These are phyloP conservation scores for Pseudochirops corinnae DNA, from an alignment of 2,797 vertebrate species.

Conservation along the genomic window DNA sequence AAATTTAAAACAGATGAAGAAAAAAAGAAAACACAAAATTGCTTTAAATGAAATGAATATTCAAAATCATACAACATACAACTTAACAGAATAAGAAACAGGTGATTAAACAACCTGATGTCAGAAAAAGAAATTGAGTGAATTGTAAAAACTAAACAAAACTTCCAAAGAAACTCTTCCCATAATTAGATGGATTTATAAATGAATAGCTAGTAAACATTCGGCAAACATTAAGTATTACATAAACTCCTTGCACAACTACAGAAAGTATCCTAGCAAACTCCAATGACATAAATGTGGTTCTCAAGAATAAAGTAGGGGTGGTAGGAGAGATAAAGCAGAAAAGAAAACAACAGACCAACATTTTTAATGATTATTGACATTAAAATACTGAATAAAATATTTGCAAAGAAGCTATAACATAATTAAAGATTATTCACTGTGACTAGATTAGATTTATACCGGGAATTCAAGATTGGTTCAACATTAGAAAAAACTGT, in stretches of 20 bases:
- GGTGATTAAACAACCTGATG: neutral
- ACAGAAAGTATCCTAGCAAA: neutral
- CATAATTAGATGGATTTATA: neutral
- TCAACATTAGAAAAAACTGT: neutral
- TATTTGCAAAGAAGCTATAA: neutral
- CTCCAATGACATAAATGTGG: neutral
- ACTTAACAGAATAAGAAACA: neutral
- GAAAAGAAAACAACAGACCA: neutral
- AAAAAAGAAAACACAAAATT: neutral
- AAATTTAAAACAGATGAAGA: neutral
- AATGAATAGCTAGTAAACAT: neutral
- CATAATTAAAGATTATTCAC: neutral
- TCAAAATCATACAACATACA: neutral
- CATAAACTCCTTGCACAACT: neutral
- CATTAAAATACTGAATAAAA: neutral
- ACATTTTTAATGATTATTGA: neutral
- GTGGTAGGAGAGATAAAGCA: neutral
- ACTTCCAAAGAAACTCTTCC: neutral
- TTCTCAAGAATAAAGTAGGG: neutral
- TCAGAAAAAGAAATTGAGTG: neutral
- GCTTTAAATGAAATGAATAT: neutral
- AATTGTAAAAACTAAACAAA: neutral
- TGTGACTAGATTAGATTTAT: neutral
- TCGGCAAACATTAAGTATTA: neutral
- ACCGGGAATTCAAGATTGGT: neutral